A percentile compares a stretch with the other conserved stretches of the same genome.
Conservation (phyloP, 1,140 invertebrate genomes). For the Drepana arcuata region DNA sequence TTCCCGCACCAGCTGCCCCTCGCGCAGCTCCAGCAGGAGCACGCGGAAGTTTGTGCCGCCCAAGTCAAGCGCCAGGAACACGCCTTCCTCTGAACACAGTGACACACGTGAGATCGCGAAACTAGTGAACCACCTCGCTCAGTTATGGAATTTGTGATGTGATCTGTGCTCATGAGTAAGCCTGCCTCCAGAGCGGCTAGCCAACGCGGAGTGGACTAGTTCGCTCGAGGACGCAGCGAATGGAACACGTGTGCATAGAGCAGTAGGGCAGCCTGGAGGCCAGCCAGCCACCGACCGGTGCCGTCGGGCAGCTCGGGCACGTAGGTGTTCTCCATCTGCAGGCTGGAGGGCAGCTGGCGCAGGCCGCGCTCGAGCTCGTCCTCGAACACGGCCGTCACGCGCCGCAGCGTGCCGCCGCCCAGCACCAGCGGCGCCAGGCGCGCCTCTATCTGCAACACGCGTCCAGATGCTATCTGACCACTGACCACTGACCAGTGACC, state of each 20-base stretch:
- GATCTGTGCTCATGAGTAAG: no score
- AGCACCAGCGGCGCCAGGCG: conserved; percentile 30
- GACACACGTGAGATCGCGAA: conserved; percentile 47
- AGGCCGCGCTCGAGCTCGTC: conserved; percentile 86
- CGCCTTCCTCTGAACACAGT: conserved; percentile 46
- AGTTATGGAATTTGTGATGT: no score
- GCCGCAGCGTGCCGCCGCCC: conserved; percentile 37
- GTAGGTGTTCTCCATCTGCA: conserved; percentile 90
- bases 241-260: no score
- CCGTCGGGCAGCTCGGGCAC: conserved; percentile 94
- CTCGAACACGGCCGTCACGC: conserved; percentile 52
- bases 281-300: conserved; percentile 81
- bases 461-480: background rate
- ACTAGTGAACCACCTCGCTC: background rate
- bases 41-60: conserved; percentile 99
- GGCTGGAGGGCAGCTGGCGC: conserved; percentile 77
- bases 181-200: no score
- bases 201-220: no score
- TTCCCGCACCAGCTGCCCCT: conserved; percentile 67
- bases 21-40: conserved; percentile 86
- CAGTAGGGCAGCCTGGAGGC: no score
- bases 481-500: no score
- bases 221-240: no score
- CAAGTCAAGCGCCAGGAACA: conserved; percentile 78
- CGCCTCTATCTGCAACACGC: conserved; percentile 26